Conservation (phyloP, 2,797 vertebrate genomes). For the Brachyrhaphis roseni region DNA sequence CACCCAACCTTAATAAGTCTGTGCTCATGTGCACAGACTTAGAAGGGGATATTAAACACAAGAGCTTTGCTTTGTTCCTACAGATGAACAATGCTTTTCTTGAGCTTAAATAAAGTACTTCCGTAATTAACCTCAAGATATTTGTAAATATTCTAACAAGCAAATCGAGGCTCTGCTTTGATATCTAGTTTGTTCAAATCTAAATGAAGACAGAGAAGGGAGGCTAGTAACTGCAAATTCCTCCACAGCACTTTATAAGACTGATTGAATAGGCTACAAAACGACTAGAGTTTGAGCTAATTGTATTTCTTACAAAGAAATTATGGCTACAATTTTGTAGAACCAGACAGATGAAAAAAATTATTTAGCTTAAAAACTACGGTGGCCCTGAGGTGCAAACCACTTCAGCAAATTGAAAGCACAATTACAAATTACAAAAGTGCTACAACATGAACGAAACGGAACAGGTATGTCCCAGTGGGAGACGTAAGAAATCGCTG, state of each 20-base stretch:
- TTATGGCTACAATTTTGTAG: too few relatives aligned
- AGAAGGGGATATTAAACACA: neutral
- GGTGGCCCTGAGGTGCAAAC: too few relatives aligned
- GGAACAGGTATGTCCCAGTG: too few relatives aligned
- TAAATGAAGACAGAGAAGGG: neutral
- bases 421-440: too few relatives aligned
- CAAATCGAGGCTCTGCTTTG: neutral
- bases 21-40: neutral
- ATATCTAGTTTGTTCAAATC: neutral
- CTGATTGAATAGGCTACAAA: neutral
- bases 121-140: neutral
- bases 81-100: neutral
- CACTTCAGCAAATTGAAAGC: too few relatives aligned
- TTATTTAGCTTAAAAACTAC: too few relatives aligned
- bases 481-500: too few relatives aligned
- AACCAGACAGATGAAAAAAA: too few relatives aligned
- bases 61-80: neutral
- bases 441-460: too few relatives aligned
- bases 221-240: neutral
- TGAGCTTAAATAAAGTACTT: neutral
- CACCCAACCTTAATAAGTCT: constrained; percentile 8
- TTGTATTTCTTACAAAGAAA: too few relatives aligned
- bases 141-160: neutral
- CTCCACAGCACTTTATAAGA: neutral
- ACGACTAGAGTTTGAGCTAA: neutral